phyloP scores from a whole-genome alignment of 2,888 invertebrate genomes.

The Hipparchia sbordonii region DNA sequence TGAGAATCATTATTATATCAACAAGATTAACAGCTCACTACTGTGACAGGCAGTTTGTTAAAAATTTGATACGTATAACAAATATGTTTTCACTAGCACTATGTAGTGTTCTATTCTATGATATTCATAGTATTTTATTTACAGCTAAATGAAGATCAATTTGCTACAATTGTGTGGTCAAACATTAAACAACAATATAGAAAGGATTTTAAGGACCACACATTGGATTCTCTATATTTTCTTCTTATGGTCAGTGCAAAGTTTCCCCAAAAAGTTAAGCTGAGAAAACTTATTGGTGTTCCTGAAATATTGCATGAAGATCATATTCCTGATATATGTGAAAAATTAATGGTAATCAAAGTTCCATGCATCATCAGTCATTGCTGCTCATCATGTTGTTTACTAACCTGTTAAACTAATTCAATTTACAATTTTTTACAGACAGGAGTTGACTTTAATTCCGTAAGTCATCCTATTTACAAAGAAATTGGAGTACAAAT shows the following conservation, averaged over 20 bases:
- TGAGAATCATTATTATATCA: too few relatives aligned
- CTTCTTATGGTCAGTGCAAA: conserved; percentile 73
- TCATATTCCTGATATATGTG: conserved; percentile 80
- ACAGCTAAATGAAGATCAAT: conserved; percentile 80
- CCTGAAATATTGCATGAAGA: conserved; percentile 83
- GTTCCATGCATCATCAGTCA: not conserved
- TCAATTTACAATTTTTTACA: conserved; percentile 55
- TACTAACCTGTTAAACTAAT: not conserved
- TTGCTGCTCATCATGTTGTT: not conserved
- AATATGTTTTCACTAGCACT: not conserved
- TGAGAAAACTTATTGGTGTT: conserved; percentile 82
- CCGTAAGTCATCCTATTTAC: conserved; percentile 85
- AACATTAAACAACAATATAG: conserved; percentile 83
- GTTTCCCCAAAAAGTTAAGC: conserved; percentile 75
- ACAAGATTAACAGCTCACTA: too few relatives aligned
- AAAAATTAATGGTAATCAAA: conserved; percentile 84
- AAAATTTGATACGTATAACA: not conserved
- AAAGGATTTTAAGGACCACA: conserved; percentile 85
- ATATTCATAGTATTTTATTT: conserved; percentile 13
- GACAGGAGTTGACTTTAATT: conserved; percentile 83
- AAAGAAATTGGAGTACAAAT: conserved; percentile 82
- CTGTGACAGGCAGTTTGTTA: not conserved
- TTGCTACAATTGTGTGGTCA: conserved; percentile 83
- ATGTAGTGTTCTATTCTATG: too few relatives aligned
- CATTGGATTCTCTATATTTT: conserved; percentile 85